Percentiles rank a stretch among this genome's conserved stretches.
These are phyloP conservation scores for Rugalucina vietnamica DNA, from an alignment of 2,888 invertebrate species.

Conservation along the genomic window DNA sequence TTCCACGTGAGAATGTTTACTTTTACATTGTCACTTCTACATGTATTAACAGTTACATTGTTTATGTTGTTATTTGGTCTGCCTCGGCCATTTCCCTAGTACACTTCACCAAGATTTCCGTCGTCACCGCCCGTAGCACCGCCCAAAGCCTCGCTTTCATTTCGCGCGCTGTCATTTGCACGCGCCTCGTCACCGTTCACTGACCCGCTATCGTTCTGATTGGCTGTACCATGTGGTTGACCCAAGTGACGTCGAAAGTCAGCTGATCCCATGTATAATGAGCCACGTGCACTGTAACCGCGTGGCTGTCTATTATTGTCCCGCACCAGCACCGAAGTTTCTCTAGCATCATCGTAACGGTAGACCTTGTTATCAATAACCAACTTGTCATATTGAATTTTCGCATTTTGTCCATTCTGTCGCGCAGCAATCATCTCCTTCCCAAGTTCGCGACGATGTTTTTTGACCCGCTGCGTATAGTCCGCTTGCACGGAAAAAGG, in stretches of 20 bases:
- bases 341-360: slow-evolving; percentile 2
- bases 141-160: slow-evolving; percentile 2
- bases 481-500: slow-evolving; percentile 9
- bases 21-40: background rate
- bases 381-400: slow-evolving; percentile 6
- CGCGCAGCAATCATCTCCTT: slow-evolving; percentile 14
- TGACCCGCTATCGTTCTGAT: background rate
- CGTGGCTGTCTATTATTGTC: background rate
- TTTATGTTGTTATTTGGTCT: background rate
- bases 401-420: background rate
- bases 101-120: too few species aligned
- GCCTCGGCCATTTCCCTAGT: slow-evolving; percentile 24
- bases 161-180: background rate
- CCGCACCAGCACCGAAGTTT: background rate
- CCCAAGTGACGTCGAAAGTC: background rate
- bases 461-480: slow-evolving; percentile 10
- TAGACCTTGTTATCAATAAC: slow-evolving; percentile 3
- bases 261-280: background rate
- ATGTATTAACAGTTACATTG: background rate
- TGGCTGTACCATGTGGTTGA: background rate
- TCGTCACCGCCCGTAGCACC: background rate
- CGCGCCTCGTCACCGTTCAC: background rate
- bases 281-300: background rate
- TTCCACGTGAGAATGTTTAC: slow-evolving; percentile 18
- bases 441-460: background rate